Percentiles rank a stretch among this genome's conserved stretches.
These are phyloP conservation scores for Porphyrio hochstetteri DNA, from an alignment of 2,113 vertebrate species.

Conservation along the genomic window DNA sequence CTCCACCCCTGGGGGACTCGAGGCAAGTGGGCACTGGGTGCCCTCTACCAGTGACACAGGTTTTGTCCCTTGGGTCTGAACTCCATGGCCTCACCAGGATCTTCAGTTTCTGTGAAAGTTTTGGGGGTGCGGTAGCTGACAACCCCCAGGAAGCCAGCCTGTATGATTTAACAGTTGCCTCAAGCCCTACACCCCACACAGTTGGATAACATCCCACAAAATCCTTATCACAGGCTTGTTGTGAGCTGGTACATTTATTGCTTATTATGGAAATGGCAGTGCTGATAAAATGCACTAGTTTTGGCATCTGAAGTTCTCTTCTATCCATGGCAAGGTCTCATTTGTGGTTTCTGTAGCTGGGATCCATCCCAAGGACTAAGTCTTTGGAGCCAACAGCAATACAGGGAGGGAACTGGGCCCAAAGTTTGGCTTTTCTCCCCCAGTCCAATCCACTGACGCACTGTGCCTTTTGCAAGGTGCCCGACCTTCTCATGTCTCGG, in stretches of 20 bases:
- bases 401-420: not conserved
- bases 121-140: not conserved
- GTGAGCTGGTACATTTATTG: slow-evolving; percentile 1
- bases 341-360: not conserved
- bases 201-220: not conserved
- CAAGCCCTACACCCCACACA: not conserved
- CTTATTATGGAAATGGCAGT: slow-evolving; percentile 4
- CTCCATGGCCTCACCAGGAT: not conserved
- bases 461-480: not conserved
- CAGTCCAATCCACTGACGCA: not conserved
- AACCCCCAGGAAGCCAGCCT: not conserved
- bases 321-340: not conserved
- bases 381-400: not conserved
- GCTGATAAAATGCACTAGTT: not conserved
- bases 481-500: rapidly evolving
- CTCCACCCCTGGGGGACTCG: rapidly evolving
- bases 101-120: not conserved
- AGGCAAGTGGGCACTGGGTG: not conserved
- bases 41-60: not conserved
- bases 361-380: not conserved
- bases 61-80: not conserved
- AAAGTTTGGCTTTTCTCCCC: not conserved
- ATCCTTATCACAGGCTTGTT: not conserved
- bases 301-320: not conserved
- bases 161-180: not conserved